Conservation (phyloP, 2,113 vertebrate genomes). For the Brachirus orientalis region DNA sequence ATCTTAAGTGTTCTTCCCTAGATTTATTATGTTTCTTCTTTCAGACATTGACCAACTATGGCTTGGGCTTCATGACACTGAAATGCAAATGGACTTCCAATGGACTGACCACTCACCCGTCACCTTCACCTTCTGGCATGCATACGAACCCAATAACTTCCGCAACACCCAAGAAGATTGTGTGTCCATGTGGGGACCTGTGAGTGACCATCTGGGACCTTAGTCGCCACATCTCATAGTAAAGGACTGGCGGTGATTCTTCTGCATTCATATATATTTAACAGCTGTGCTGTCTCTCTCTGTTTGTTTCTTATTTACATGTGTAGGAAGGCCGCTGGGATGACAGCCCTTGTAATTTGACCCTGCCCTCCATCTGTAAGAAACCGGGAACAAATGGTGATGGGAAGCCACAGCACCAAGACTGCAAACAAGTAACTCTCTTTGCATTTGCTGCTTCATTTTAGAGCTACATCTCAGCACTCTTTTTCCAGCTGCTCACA, state of each 20-base stretch:
- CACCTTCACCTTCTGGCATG: slow-evolving; percentile 96
- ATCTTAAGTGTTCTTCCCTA: not conserved
- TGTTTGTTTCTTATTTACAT: slow-evolving; percentile 47
- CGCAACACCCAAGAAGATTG: slow-evolving; percentile 94
- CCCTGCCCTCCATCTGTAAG: slow-evolving; percentile 96
- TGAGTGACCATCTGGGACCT: slow-evolving; percentile 76
- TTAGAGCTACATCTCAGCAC: slow-evolving; percentile 24
- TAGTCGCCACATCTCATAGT: slow-evolving; percentile 6
- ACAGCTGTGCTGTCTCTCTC: slow-evolving; percentile 56
- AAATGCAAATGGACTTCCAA: slow-evolving; percentile 97
- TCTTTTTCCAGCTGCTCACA: slow-evolving; percentile 58
- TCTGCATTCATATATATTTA: slow-evolving; percentile 39
- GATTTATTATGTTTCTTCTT: not conserved
- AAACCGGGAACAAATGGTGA: slow-evolving; percentile 88
- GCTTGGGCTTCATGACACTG: slow-evolving; percentile 94
- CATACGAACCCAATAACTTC: slow-evolving; percentile 98
- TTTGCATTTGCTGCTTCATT: not conserved
- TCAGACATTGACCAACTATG: slow-evolving; percentile 94
- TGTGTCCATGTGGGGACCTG: slow-evolving; percentile 94
- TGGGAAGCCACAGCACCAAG: slow-evolving; percentile 85
- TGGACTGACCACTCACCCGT: slow-evolving; percentile 94
- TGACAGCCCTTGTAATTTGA: slow-evolving; percentile 94
- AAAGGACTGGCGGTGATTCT: not conserved
- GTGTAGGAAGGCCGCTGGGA: slow-evolving; percentile 96
- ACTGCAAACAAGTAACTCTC: slow-evolving; percentile 87